A percentile compares a stretch with the other conserved stretches of the same genome.
Conservation (phyloP, 2,888 invertebrate species). For the Ectemnius lituratus region DNA sequence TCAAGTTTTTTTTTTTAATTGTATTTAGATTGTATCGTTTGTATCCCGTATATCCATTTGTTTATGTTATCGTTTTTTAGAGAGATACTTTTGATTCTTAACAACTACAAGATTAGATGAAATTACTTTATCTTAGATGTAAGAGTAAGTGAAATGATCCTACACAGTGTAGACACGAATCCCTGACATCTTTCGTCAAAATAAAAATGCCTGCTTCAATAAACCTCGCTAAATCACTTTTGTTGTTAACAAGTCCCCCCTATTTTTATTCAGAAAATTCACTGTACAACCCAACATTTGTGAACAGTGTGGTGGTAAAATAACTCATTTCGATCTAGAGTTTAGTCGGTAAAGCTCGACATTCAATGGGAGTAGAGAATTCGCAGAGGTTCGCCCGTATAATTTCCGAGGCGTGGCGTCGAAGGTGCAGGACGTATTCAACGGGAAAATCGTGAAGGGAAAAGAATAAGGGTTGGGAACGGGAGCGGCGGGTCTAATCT, state of each 20-base stretch:
- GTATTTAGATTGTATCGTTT: too few species aligned
- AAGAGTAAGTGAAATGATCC: background rate
- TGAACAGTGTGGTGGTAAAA: too few species aligned
- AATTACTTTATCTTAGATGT: too few species aligned
- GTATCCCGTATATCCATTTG: too few species aligned
- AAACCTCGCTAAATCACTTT: slow-evolving; percentile 4
- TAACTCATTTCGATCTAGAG: too few species aligned
- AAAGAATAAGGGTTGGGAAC: slow-evolving; percentile 9
- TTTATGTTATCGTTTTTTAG: too few species aligned
- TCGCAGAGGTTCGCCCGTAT: background rate
- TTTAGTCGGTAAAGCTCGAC: too few species aligned
- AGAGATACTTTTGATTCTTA: too few species aligned
- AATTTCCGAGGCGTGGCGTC: too few species aligned
- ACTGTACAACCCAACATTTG: background rate
- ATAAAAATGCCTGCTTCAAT: background rate
- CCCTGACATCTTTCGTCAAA: background rate
- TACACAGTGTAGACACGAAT: background rate
- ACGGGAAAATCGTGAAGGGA: background rate
- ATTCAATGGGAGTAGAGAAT: background rate
- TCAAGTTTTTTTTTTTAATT: too few species aligned
- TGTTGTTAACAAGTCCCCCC: background rate
- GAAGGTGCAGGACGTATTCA: background rate
- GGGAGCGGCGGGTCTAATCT: slow-evolving; percentile 61
- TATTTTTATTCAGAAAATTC: background rate
- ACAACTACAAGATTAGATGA: too few species aligned